Conservation (phyloP, 1,140 invertebrate species). For the Drosophila sp. region DNA sequence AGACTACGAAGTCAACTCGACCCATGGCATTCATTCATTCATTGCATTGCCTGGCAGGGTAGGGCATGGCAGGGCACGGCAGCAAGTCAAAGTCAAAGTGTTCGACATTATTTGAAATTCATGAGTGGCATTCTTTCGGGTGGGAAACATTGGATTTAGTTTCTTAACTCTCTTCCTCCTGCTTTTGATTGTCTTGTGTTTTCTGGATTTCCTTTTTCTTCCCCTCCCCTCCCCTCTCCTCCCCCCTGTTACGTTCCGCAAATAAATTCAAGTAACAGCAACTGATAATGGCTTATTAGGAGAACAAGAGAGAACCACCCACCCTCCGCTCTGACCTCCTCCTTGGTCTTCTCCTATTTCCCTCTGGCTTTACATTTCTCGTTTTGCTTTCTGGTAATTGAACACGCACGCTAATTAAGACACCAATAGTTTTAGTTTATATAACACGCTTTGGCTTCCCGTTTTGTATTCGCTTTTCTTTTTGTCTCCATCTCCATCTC, state of each 20-base stretch:
- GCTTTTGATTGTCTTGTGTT: conserved; percentile 9
- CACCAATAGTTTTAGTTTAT: conserved; percentile 74
- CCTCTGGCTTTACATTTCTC: not conserved
- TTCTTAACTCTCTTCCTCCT: not conserved
- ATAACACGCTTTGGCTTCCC: conserved; percentile 36
- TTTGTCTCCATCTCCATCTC: conserved; percentile 2
- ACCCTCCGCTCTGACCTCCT: not conserved
- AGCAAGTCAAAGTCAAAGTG: conserved; percentile 77
- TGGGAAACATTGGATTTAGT: conserved; percentile 20
- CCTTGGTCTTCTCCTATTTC: not conserved
- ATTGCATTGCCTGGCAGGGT: conserved; percentile 60
- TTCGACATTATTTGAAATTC: conserved; percentile 81
- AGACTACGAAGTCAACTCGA: conserved; percentile 6
- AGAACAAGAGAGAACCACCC: conserved; percentile 2
- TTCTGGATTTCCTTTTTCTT: conserved; percentile 32
- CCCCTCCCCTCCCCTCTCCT: not conserved
- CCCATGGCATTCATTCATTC: conserved; percentile 33
- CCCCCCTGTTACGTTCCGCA: conserved; percentile 34
- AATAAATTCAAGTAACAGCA: conserved; percentile 77
- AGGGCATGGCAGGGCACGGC: conserved; percentile 55
- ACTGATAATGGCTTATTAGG: conserved; percentile 75
- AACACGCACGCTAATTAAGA: conserved; percentile 81
- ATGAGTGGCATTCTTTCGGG: conserved; percentile 69
- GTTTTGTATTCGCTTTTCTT: not conserved
- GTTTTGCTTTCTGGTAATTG: conserved; percentile 58